phyloP scores from a whole-genome alignment of 1,140 invertebrate species.

The Bombyx mandarina region DNA sequence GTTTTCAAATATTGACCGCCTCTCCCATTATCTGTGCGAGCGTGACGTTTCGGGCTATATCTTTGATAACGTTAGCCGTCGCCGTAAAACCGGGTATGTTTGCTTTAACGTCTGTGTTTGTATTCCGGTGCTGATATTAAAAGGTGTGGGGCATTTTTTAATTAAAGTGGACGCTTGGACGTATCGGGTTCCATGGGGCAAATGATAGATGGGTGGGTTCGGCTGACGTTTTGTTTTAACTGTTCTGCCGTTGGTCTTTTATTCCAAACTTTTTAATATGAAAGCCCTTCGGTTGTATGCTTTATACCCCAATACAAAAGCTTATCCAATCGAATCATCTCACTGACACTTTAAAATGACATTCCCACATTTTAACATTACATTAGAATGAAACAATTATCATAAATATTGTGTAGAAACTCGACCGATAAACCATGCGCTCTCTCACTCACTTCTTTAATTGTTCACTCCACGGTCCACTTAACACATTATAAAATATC shows the following conservation, averaged over 20 bases:
- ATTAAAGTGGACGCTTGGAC: constrained; percentile 31
- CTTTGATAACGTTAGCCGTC: constrained; percentile 48
- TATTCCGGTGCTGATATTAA: constrained; percentile 26
- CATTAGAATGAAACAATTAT: neutral
- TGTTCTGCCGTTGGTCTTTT: no score
- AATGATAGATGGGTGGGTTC: no score
- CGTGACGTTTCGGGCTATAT: constrained; percentile 26
- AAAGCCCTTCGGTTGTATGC: no score
- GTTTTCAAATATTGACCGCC: constrained; percentile 63
- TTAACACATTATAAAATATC: constrained; percentile 25
- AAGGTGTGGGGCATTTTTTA: constrained; percentile 40
- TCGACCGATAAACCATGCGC: constrained; percentile 4
- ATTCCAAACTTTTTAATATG: no score
- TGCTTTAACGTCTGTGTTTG: constrained; percentile 41
- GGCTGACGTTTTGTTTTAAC: no score
- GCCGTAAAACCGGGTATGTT: constrained; percentile 39
- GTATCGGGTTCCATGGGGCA: no score
- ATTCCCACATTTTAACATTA: no score
- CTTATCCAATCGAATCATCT: no score
- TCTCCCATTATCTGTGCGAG: constrained; percentile 47
- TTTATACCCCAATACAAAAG: no score
- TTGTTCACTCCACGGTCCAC: constrained; percentile 13
- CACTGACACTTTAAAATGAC: no score
- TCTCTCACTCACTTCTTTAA: constrained; percentile 8
- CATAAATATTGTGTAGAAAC: constrained; percentile 2